phyloP scores from a whole-genome alignment of 2,888 invertebrate species.

The Acronicta alni region DNA sequence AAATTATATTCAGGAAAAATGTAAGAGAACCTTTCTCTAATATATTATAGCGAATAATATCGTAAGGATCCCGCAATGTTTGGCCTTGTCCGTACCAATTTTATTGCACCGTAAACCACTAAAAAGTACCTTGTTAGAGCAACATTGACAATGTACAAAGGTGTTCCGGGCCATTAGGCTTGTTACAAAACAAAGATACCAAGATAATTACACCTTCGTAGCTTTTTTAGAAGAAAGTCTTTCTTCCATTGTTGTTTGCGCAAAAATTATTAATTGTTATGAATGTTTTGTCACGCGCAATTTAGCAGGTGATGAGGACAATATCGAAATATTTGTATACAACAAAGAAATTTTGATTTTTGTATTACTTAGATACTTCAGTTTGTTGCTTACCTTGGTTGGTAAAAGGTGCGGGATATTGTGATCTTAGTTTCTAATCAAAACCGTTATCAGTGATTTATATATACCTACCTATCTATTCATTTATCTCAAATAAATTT shows the following conservation, averaged over 20 bases:
- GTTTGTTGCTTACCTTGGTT: conserved; percentile 47
- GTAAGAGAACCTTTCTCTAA: conserved; percentile 57
- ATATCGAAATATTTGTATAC: conserved; percentile 46
- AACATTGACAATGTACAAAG: conserved; percentile 75
- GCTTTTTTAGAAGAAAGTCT: conserved; percentile 82
- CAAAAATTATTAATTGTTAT: conserved; percentile 66
- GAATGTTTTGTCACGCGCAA: conserved; percentile 58
- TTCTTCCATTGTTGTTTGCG: conserved; percentile 79
- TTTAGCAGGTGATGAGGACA: conserved; percentile 50
- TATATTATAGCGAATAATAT: conserved; percentile 60
- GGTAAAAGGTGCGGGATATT: conserved; percentile 28
- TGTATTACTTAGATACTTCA: conserved; percentile 43
- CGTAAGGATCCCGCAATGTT: conserved; percentile 84
- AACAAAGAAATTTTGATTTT: conserved; percentile 62
- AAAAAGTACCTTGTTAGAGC: conserved; percentile 82
- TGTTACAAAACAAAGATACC: conserved; percentile 78
- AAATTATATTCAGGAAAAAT: conserved; percentile 47
- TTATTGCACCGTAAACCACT: conserved; percentile 87
- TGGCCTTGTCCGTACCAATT: conserved; percentile 81
- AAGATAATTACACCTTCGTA: conserved; percentile 81
- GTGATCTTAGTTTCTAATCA: not conserved
- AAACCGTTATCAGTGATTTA: conserved; percentile 16
- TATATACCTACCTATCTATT: too few species aligned
- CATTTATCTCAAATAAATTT: not conserved
- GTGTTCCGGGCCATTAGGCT: conserved; percentile 80